These are phyloP conservation scores for Eptatretus atami DNA, from an alignment of 2,797 vertebrate genomes.

Conservation along the genomic window DNA sequence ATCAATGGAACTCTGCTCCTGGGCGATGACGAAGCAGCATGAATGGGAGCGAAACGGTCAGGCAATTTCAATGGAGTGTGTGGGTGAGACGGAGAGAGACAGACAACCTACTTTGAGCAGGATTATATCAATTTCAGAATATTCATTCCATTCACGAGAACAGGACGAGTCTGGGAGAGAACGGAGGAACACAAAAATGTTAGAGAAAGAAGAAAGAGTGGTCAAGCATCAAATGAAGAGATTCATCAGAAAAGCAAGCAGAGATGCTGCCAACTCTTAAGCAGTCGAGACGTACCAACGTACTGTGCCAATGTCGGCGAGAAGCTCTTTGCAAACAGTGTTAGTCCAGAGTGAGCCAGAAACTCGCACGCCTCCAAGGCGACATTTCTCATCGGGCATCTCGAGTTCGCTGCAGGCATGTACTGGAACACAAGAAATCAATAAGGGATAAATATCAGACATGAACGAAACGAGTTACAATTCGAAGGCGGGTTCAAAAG, in stretches of 20 bases:
- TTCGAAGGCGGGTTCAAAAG: too few species aligned
- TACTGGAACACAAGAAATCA: conserved; percentile 22
- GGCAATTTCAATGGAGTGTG: too few species aligned
- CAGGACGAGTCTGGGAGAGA: conserved; percentile 39
- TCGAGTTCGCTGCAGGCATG: conserved; percentile 68
- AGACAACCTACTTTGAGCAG: conserved; percentile 11
- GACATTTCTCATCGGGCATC: conserved; percentile 88
- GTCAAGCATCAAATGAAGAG: too few species aligned
- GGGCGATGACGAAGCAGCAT: too few species aligned
- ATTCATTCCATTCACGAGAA: conserved; percentile 95
- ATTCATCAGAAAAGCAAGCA: too few species aligned
- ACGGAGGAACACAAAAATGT: not conserved
- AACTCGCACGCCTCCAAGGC: conserved; percentile 81
- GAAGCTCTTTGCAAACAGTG: conserved; percentile 84
- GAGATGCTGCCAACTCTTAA: too few species aligned
- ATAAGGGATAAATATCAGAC: too few species aligned
- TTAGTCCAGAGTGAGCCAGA: conserved; percentile 78
- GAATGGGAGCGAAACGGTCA: too few species aligned
- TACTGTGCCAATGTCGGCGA: conserved; percentile 52
- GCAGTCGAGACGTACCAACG: conserved; percentile 12
- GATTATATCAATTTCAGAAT: conserved; percentile 91
- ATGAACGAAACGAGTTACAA: too few species aligned
- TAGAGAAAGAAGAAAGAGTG: too few species aligned
- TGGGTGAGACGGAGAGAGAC: too few species aligned
- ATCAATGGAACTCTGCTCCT: not conserved